A percentile compares a stretch with the other conserved stretches of the same genome.
phyloP scores from a whole-genome alignment of 2,888 invertebrate genomes.

The Drosophila siamana region DNA sequence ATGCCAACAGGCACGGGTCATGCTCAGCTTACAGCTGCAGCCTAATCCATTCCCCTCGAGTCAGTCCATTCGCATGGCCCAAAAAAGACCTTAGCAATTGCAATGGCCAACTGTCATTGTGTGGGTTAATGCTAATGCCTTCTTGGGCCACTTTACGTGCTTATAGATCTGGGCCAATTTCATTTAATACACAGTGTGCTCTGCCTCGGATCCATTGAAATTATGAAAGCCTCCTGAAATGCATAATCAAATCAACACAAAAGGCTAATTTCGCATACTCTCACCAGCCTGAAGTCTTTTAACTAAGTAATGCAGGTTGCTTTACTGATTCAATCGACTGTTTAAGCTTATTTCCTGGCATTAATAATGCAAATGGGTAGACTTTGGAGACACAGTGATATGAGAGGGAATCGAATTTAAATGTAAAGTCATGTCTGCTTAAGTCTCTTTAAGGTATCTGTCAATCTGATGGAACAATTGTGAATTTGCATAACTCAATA shows the following conservation, averaged over 20 bases:
- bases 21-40: constrained; percentile 2
- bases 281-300: background rate
- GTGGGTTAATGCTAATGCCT: constrained; percentile 39
- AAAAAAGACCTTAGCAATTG: constrained; percentile 38
- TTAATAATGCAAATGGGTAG: background rate
- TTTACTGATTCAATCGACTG: background rate
- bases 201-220: constrained; percentile 26
- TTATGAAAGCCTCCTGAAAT: constrained; percentile 49
- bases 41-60: constrained; percentile 1
- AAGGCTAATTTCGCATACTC: constrained; percentile 30
- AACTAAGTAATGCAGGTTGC: background rate
- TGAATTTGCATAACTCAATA: background rate
- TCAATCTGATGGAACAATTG: background rate
- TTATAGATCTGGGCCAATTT: constrained; percentile 75
- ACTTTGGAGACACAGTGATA: background rate
- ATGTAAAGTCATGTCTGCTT: background rate
- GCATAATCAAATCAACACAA: constrained; percentile 24
- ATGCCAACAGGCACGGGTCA: constrained; percentile 17
- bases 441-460: background rate
- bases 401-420: background rate
- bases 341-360: background rate
- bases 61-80: constrained; percentile 51
- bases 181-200: constrained; percentile 58
- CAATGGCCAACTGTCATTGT: constrained; percentile 23
- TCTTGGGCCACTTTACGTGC: constrained; percentile 74